Percentiles rank a stretch among this genome's conserved stretches.
Conservation (phyloP, 2,113 vertebrate genomes). For the Toxostoma redivivum region DNA sequence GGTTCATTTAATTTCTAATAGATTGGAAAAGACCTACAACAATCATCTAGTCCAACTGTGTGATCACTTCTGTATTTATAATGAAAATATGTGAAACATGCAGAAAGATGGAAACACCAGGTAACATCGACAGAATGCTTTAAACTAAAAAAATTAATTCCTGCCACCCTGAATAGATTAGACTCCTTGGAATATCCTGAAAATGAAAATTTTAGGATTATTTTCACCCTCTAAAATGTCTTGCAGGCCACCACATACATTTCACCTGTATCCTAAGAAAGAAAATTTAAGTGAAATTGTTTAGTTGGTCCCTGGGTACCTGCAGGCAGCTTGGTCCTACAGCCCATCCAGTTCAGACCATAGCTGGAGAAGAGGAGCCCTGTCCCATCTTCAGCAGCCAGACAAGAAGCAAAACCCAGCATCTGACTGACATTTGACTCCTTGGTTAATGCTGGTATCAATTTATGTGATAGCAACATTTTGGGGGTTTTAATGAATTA, state of each 20-base stretch:
- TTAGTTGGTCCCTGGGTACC: neutral
- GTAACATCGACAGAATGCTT: neutral
- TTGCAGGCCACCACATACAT: neutral
- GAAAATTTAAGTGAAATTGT: neutral
- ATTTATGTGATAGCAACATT: neutral
- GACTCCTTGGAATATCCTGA: neutral
- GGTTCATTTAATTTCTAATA: neutral
- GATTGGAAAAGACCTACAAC: neutral
- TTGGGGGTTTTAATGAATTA: neutral
- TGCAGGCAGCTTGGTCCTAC: neutral
- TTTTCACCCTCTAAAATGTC: neutral
- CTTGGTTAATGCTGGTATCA: accelerated
- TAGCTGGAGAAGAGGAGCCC: neutral
- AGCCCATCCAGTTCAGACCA: neutral
- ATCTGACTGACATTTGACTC: neutral
- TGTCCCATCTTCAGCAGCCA: neutral
- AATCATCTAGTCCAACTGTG: neutral
- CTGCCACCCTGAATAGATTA: neutral
- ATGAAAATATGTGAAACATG: neutral
- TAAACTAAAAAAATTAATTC: neutral
- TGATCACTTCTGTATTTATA: neutral
- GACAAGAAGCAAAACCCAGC: neutral
- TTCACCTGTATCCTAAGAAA: neutral
- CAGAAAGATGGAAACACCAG: neutral
- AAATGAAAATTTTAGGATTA: neutral